A percentile compares a stretch with the other conserved stretches of the same genome.
Conservation (phyloP, 2,113 vertebrate genomes). For the Ranitomeya variabilis region DNA sequence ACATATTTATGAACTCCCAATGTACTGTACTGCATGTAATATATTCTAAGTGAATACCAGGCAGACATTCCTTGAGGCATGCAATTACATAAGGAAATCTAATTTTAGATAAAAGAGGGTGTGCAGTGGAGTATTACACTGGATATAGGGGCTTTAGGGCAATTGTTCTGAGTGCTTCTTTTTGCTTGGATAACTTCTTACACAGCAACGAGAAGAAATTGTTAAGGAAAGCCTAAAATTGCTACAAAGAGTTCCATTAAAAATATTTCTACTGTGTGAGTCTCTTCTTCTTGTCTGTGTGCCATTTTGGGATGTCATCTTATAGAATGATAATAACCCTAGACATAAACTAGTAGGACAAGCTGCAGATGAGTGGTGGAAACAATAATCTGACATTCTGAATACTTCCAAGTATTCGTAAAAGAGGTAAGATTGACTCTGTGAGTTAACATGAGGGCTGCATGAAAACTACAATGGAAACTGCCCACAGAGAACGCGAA, state of each 20-base stretch:
- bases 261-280: constrained; percentile 33
- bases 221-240: constrained; percentile 22
- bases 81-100: constrained; percentile 54
- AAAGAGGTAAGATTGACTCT: constrained; percentile 45
- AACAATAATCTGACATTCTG: constrained; percentile 51
- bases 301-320: constrained; percentile 48
- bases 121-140: constrained; percentile 33
- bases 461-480: constrained; percentile 19
- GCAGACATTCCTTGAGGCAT: constrained; percentile 31
- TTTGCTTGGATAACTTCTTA: constrained; percentile 31
- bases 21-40: constrained; percentile 38
- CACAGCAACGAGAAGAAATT: constrained; percentile 24
- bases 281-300: constrained; percentile 36
- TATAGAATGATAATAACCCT: constrained; percentile 28
- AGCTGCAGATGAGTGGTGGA: constrained; percentile 55
- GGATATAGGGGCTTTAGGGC: constrained; percentile 53
- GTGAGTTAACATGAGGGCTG: constrained; percentile 14
- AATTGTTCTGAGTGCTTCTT: constrained; percentile 48
- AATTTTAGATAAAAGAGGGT: constrained; percentile 52
- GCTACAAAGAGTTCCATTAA: constrained; percentile 26
- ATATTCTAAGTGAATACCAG: constrained; percentile 49
- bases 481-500: constrained; percentile 10
- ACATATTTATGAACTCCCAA: constrained; percentile 19
- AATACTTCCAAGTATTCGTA: constrained; percentile 49
- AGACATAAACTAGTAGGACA: constrained; percentile 51